Base-by-base conservation (phyloP, 1,140 invertebrate genomes). In the Lysiphlebus fabarum region DNA sequence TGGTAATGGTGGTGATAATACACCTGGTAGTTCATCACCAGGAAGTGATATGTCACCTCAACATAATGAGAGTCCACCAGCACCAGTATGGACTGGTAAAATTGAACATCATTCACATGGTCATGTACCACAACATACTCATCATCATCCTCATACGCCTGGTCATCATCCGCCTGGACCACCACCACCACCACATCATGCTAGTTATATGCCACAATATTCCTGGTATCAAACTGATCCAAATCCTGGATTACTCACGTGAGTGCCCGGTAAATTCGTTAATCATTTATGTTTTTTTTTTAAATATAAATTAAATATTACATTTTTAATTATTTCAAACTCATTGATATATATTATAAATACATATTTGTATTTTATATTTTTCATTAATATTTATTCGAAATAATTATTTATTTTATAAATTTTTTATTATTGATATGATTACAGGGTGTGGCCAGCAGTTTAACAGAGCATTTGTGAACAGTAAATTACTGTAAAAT, bases 221-320 rank as follows among this genome's bases (percentile, higher is more conserved):
- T 87, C 86, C 59, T 89, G 87, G 87, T 89, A 89, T 75, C 86
- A 88, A 72, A 77, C 86, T 59, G 85, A 87, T 62, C 82, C 85
- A 61, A 87, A 87, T 77, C 86, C 86, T 64, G 86, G 86, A 73
- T 77, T 89, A 63, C 81, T 90, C 68, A 88, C 87, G 85, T 89
- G 74, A 87, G 85, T 83, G 58, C 36, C 53, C 33, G 34, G 41
- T 38, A 55, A 47, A 44, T 53, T 36, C 42, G 57, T 56, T 51
- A 43, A 37, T 50, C 38, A 26, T 26, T 26, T 26, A 26, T 44
- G 26, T 51, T 55, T 55, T 33, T 6, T 36, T 55, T 26, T 42
- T 14, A 36, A 43, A 53, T 11, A 45, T 56, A 1, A 53, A 62
- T 53, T 41, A 34, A 53, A 26, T 14, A 8, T 11, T 40, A 48